Base-by-base conservation (phyloP, 1,140 invertebrate species). In the Cydia amplana region DNA sequence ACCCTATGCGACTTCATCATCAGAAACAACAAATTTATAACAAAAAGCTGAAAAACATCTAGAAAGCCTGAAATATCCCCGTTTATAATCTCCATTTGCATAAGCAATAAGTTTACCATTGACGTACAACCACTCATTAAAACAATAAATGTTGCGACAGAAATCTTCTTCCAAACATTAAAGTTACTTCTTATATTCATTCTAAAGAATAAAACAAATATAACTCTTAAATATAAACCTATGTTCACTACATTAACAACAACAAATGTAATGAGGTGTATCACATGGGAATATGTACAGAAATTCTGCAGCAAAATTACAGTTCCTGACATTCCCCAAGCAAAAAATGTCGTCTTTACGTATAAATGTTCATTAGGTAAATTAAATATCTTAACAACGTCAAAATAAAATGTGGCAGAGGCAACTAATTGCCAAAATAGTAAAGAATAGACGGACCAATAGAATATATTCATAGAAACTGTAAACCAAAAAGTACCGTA, bases 1-100 rank as follows among this genome's bases (percentile, higher is more conserved):
- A 6, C 14, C 12, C 64, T 12, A 65, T 65, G 64, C 14, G 64
- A 65, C 25, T 65, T 65, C 25, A 65, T 14, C 64, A 65, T 65
- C 1, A 65, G 2, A 65, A 65, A 65, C 25, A 65, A 28, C 14
- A 65, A 9, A 16, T 65, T 65, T 16, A 65, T 65, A n/a, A 32
- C 23, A 65, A 65, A n/a, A 14, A 65, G 23, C 25, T 65, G 64
- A 14, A 65, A 32, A 4, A 32, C 12, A n/a, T 28, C 23, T 20
- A 65, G 9, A 65, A 65, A 16, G 1, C 23, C 64, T 4, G 49
- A 51, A 65, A 28, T 14, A 36, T 32, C 5, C 3, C 25, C 25
- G 12, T 25, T 12, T 6, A 65, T 32, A 25, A 32, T 14, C 23
- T 23, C 14, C 28, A 25, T 12, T 65, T 28, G 28, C 28, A 36